Percentiles rank a stretch among this genome's conserved stretches.
phyloP scores from a whole-genome alignment of 2,888 invertebrate genomes.

The Leptinotarsa haldemani region DNA sequence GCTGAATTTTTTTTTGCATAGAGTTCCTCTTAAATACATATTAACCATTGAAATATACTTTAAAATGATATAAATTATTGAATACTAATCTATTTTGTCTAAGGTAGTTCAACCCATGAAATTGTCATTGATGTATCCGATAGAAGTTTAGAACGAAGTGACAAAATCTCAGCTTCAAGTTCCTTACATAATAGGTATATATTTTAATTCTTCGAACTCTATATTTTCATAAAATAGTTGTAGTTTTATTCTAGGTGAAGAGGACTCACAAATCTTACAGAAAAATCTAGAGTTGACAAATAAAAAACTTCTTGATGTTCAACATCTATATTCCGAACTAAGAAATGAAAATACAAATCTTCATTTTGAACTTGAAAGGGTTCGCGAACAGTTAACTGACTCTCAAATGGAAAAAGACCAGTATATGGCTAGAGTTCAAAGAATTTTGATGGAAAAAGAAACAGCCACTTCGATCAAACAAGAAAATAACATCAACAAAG shows the following conservation, averaged over 20 bases:
- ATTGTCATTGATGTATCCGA: conserved; percentile 40
- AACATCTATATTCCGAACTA: conserved; percentile 60
- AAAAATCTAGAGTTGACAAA: conserved; percentile 59
- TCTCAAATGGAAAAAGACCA: conserved; percentile 74
- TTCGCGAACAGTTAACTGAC: conserved; percentile 54
- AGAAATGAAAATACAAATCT: conserved; percentile 60
- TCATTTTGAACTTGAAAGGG: conserved; percentile 57
- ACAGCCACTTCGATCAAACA: conserved; percentile 70
- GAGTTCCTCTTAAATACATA: too few species aligned
- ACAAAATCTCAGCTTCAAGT: conserved; percentile 45
- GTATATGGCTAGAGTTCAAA: conserved; percentile 82
- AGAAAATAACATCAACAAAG: conserved; percentile 47
- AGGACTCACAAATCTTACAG: conserved; percentile 54
- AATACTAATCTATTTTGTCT: not conserved
- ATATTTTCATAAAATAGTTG: conserved; percentile 18
- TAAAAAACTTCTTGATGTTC: conserved; percentile 59
- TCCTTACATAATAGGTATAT: conserved; percentile 48
- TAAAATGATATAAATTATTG: not conserved
- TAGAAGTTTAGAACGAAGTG: conserved; percentile 44
- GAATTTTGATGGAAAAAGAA: conserved; percentile 82
- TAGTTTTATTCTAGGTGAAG: conserved; percentile 49
- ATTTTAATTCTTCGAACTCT: conserved; percentile 14
- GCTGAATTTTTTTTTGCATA: too few species aligned
- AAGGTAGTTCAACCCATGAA: conserved; percentile 40
- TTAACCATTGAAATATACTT: too few species aligned